Conservation (phyloP, 2,888 invertebrate genomes). For the Nomada hirtipes region DNA sequence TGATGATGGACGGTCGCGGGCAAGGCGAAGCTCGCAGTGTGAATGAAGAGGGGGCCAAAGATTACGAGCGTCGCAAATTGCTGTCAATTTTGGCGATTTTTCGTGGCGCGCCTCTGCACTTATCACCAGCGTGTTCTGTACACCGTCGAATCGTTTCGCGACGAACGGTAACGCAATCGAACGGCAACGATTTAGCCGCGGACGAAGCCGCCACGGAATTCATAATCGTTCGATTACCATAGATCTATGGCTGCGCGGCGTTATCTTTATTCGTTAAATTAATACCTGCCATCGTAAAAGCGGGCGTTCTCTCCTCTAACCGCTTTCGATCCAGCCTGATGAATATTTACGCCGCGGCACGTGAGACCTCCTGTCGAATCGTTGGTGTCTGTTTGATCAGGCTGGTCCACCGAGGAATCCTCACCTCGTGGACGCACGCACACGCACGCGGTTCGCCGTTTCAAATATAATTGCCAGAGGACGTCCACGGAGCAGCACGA, state of each 20-base stretch:
- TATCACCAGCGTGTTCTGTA: constrained; percentile 22
- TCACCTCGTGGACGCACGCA: too few relatives aligned
- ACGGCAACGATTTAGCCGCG: constrained; percentile 39
- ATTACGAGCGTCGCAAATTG: constrained; percentile 71
- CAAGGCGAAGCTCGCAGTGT: constrained; percentile 44
- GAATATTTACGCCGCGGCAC: constrained; percentile 41
- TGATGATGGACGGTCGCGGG: constrained; percentile 41
- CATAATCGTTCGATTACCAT: constrained; percentile 57
- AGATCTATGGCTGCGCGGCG: constrained; percentile 19
- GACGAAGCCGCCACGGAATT: constrained; percentile 32
- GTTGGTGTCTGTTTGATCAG: not conserved
- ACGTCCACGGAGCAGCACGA: constrained; percentile 1
- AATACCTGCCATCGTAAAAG: constrained; percentile 46
- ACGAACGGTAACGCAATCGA: constrained; percentile 45
- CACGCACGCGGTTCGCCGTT: not conserved
- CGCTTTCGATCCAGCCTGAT: constrained; percentile 15
- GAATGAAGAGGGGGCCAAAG: constrained; percentile 69
- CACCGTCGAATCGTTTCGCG: constrained; percentile 22
- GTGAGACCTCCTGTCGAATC: not conserved
- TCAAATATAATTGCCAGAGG: constrained; percentile 27
- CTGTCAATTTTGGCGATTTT: constrained; percentile 73
- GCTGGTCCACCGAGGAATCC: not conserved
- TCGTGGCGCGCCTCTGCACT: constrained; percentile 40
- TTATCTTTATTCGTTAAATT: constrained; percentile 58
- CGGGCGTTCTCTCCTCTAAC: not conserved